These are phyloP conservation scores for Lates calcarifer DNA, from an alignment of 2,113 vertebrate genomes.

Conservation along the genomic window DNA sequence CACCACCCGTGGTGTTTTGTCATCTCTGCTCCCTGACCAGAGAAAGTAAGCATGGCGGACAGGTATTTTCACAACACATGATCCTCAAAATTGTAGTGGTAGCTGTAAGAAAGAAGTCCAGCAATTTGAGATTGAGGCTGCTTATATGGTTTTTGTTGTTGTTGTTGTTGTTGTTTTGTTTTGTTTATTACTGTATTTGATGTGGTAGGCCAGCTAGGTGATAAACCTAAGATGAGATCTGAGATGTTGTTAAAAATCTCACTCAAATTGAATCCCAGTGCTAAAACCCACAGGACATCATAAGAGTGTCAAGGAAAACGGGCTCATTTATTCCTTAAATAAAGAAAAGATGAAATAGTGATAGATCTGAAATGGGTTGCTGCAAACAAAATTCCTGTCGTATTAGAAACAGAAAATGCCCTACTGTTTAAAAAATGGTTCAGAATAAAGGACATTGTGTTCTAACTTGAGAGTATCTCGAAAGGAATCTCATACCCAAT, in stretches of 20 bases:
- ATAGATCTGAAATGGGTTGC: constrained; percentile 25
- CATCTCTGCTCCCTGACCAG: constrained; percentile 65
- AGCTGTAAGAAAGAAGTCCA: constrained; percentile 18
- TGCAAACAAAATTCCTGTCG: constrained; percentile 13
- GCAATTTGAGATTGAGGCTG: constrained; percentile 36
- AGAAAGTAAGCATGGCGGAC: constrained; percentile 69
- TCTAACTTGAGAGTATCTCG: not conserved
- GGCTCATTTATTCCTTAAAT: constrained; percentile 22
- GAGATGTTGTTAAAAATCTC: constrained; percentile 19
- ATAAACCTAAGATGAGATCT: constrained; percentile 7
- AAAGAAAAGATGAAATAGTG: constrained; percentile 21
- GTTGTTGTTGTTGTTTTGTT: not conserved
- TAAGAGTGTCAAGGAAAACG: not conserved
- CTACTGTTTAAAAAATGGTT: not conserved
- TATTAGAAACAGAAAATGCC: constrained; percentile 9
- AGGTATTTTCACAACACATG: constrained; percentile 77
- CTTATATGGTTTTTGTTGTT: too few species aligned
- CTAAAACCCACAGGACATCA: constrained; percentile 12
- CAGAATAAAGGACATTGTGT: constrained; percentile 46
- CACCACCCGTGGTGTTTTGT: constrained; percentile 83
- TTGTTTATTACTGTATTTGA: not conserved
- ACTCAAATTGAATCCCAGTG: not conserved
- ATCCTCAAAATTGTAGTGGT: constrained; percentile 61
- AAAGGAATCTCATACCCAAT: constrained; percentile 24
- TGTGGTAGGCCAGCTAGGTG: not conserved